phyloP scores from a whole-genome alignment of 2,888 invertebrate species.

The Notocelia uddmanniana region DNA sequence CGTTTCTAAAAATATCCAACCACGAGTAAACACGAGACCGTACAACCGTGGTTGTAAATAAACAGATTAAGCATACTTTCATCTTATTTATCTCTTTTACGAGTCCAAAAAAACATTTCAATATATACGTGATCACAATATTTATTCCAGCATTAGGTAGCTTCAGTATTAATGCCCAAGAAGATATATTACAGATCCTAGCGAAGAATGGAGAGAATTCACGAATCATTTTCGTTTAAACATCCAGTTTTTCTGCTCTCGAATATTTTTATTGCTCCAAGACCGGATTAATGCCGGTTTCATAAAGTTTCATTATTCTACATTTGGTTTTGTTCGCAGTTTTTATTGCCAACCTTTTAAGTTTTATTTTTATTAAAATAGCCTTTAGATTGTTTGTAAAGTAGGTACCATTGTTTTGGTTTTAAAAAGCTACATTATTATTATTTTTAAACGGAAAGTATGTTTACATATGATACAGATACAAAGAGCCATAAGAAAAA shows the following conservation, averaged over 20 bases:
- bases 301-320: slow-evolving; percentile 30
- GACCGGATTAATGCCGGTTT: slow-evolving; percentile 32
- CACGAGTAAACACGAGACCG: not conserved
- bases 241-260: not conserved
- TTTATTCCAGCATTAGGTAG: slow-evolving; percentile 43
- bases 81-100: slow-evolving; percentile 30
- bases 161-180: slow-evolving; percentile 47
- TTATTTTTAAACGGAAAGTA: too few species aligned
- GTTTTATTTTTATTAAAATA: slow-evolving; percentile 25
- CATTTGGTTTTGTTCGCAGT: slow-evolving; percentile 2
- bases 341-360: slow-evolving; percentile 21
- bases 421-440: not conserved
- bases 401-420: not conserved
- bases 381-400: slow-evolving; percentile 7
- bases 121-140: slow-evolving; percentile 50
- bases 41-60: slow-evolving; percentile 12
- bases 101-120: slow-evolving; percentile 41
- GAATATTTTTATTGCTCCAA: slow-evolving; percentile 23
- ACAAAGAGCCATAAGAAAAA: too few species aligned
- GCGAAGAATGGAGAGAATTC: slow-evolving; percentile 53
- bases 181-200: slow-evolving; percentile 53
- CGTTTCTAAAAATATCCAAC: not conserved
- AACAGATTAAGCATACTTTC: slow-evolving; percentile 37
- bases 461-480: too few species aligned
- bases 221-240: slow-evolving; percentile 54